A percentile compares a stretch with the other conserved stretches of the same genome.
These are phyloP conservation scores for Pseudachorutes palmiensis DNA, from an alignment of 1,140 invertebrate species.

Conservation along the genomic window DNA sequence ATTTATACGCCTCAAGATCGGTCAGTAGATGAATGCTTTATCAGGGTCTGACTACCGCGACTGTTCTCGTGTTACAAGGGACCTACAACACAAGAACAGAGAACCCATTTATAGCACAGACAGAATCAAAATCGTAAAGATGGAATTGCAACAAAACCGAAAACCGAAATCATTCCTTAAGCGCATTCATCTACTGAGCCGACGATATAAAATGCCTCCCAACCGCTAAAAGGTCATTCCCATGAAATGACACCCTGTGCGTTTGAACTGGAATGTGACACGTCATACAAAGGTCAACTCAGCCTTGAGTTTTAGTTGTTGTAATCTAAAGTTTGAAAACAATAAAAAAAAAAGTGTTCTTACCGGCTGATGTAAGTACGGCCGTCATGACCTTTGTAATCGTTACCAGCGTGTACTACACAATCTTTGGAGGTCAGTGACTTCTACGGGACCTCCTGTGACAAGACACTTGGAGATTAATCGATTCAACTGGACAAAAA, in stretches of 20 bases:
- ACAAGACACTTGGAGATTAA: no score
- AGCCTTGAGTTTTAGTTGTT: no score
- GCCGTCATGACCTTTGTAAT: constrained; percentile 20
- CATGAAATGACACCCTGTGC: not conserved
- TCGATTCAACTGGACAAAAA: no score
- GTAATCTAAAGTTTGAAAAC: not conserved
- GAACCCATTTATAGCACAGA: no score
- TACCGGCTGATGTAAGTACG: constrained; percentile 32
- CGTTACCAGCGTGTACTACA: not conserved
- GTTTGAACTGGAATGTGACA: no score
- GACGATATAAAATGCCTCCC: not conserved
- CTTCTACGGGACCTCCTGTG: no score
- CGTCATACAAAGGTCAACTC: no score
- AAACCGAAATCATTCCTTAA: constrained; percentile 3
- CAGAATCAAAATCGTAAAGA: constrained; percentile 10
- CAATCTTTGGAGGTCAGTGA: not conserved
- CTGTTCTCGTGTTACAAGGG: constrained; percentile 11
- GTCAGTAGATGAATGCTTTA: constrained; percentile 29
- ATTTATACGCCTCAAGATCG: not conserved
- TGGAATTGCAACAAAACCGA: not conserved
- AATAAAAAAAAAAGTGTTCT: not conserved
- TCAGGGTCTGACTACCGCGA: constrained; percentile 8
- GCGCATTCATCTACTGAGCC: constrained; percentile 7
- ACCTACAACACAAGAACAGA: constrained; percentile 15
- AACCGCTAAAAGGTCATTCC: not conserved